These are phyloP conservation scores for Pan troglodytes DNA, from an alignment of 2,113 vertebrate genomes.

Conservation along the genomic window DNA sequence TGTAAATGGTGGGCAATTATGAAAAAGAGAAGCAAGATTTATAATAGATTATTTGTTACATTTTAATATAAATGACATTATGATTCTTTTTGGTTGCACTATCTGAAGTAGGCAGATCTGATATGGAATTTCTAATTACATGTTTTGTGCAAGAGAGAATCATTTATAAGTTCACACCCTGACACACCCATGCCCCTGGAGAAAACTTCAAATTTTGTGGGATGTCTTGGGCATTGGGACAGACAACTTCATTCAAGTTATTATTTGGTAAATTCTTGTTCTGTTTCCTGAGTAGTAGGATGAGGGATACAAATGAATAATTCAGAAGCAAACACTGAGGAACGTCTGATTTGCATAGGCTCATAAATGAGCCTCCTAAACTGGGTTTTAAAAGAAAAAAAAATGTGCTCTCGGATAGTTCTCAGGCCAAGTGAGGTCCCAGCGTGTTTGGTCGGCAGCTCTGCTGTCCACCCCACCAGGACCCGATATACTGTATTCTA, in stretches of 20 bases:
- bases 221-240: background rate
- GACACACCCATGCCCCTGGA: constrained; percentile 30
- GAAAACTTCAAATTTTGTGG: background rate
- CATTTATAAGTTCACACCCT: constrained; percentile 42
- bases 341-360: constrained; percentile 45
- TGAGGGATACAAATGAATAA: constrained; percentile 38
- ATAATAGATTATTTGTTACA: constrained; percentile 7
- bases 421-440: background rate
- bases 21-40: background rate
- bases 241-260: background rate
- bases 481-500: background rate
- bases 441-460: background rate
- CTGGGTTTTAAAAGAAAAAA: background rate
- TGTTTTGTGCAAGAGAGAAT: constrained; percentile 27
- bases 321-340: constrained; percentile 22
- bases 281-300: background rate
- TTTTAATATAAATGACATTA: constrained; percentile 33
- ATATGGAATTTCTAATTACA: constrained; percentile 65
- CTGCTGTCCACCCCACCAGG: background rate
- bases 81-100: constrained; percentile 20
- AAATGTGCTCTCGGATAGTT: background rate
- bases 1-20: constrained; percentile 30
- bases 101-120: constrained; percentile 45
- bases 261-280: background rate
- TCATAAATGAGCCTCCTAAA: background rate